A percentile compares a stretch with the other conserved stretches of the same genome.
phyloP scores from a whole-genome alignment of 2,888 invertebrate species.

The Melanotus villosus region DNA sequence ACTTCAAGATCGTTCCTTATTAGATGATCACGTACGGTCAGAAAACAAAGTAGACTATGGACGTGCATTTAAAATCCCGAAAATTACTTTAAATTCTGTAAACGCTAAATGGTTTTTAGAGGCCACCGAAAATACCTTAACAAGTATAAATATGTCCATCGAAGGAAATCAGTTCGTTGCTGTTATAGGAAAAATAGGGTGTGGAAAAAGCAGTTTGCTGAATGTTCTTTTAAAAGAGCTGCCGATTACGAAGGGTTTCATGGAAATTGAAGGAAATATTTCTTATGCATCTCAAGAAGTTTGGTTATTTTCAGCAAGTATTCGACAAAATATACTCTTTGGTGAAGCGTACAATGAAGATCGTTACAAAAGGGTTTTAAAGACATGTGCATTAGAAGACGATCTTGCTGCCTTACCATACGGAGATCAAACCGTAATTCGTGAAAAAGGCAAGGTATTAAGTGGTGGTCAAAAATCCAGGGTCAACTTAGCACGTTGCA shows the following conservation, averaged over 20 bases:
- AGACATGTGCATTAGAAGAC: constrained; percentile 73
- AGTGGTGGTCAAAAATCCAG: constrained; percentile 89
- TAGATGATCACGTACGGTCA: no score
- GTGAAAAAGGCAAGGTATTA: constrained; percentile 85
- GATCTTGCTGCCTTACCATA: constrained; percentile 83
- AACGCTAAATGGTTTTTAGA: no score
- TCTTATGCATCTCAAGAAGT: constrained; percentile 87
- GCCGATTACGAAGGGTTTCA: constrained; percentile 74
- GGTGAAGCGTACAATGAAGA: constrained; percentile 75
- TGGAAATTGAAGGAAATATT: constrained; percentile 77
- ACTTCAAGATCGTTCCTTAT: no score
- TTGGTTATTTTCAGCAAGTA: constrained; percentile 70
- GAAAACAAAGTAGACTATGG: no score
- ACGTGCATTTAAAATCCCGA: no score
- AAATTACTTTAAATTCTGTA: no score
- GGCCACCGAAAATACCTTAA: no score
- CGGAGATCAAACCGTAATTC: constrained; percentile 84
- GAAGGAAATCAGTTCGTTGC: no score
- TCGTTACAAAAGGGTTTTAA: constrained; percentile 74
- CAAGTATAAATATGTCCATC: no score
- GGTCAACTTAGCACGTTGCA: constrained; percentile 82
- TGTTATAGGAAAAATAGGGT: no score
- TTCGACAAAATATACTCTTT: constrained; percentile 86
- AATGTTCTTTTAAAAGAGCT: constrained; percentile 78
- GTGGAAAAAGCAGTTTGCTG: constrained; percentile 72